Evolutionary conservation across 2,113 vertebrate genomes (phyloP), one percentile per base, ranked within the genome.

Genomic region (Poeciliopsis prolifica): DNA sequence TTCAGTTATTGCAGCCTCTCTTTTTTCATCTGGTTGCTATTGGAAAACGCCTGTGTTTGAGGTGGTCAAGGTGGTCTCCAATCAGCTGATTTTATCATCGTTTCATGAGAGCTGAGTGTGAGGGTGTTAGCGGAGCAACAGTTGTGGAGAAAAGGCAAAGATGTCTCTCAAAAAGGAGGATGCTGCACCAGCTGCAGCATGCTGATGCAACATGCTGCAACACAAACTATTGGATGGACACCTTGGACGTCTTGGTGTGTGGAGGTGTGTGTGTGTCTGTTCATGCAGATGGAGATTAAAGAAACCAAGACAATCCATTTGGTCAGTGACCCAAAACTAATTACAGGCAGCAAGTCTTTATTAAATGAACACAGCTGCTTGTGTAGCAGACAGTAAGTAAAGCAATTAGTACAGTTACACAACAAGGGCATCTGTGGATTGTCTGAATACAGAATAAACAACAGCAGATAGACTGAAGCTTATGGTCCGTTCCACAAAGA

Each of bases 171-270:
- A 44, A 78, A 78, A 63, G 68, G 68, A 60, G 62, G 26, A 77
- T 9, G 29, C 26, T 4, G 62, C 75, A 79, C 35, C 82, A 88
- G 85, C 76, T 74, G 77, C 66, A 35, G 77, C 11, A 10, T 37
- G 10, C 78, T 91, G 81, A 88, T 83, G 89, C 84, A 90, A 91
- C 14, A 19, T 37, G 68, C 71, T 77, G 89, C 77, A 91, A 91
- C 77, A 37, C 66, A 28, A 54, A n/a, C 76, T 80, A 82, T 85
- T 78, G 73, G 70, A 77, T 69, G 51, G 75, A 80, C 75, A 82
- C 66, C 75, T 61, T 63, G 62, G 70, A 65, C 63, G 29, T 68
- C 31, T 15, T 0, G 3, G 40, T 42, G 3, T 15, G 14, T 42
- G 13, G 0, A 64, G n/a, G 61, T 62, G 58, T 61, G 61, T 31